Percentiles rank a stretch among this genome's conserved stretches.
Conservation (phyloP, 2,113 vertebrate genomes). For the Pedetes capensis region DNA sequence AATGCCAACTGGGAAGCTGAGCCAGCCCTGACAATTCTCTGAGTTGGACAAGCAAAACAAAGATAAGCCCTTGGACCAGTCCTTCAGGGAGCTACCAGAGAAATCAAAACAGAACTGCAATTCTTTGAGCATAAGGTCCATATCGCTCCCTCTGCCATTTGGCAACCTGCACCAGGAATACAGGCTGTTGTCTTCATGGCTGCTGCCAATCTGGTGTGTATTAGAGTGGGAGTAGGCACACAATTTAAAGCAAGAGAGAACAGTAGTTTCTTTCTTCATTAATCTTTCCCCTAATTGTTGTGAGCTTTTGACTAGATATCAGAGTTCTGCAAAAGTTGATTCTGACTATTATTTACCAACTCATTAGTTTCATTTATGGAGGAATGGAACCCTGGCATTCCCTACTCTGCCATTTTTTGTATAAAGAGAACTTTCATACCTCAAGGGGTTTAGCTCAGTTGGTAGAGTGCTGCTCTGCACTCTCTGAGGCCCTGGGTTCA, state of each 20-base stretch:
- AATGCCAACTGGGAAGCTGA: neutral
- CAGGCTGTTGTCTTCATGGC: neutral
- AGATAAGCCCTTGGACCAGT: neutral
- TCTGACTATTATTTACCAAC: neutral
- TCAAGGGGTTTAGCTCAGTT: too few species aligned
- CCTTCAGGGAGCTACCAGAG: neutral
- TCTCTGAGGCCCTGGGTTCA: too few species aligned
- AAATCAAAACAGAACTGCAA: neutral
- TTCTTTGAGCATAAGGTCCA: slow-evolving; percentile 5
- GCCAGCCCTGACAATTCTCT: neutral
- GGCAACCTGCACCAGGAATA: neutral
- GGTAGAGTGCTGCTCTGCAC: too few species aligned
- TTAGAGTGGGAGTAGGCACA: neutral
- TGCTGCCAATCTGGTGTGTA: neutral
- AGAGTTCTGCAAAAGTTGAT: slow-evolving; percentile 1
- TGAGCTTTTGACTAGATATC: neutral
- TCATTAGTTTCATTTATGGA: slow-evolving; percentile 33
- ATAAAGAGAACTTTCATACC: neutral
- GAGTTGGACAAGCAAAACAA: neutral
- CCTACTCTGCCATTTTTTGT: neutral
- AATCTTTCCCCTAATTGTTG: neutral
- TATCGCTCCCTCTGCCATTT: neutral
- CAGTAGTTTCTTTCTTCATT: slow-evolving; percentile 15
- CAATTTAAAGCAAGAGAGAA: neutral
- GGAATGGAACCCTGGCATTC: neutral